Evolutionary conservation across 2,888 invertebrate species (phyloP).

Genomic region (Ethmia dodecea): DNA sequence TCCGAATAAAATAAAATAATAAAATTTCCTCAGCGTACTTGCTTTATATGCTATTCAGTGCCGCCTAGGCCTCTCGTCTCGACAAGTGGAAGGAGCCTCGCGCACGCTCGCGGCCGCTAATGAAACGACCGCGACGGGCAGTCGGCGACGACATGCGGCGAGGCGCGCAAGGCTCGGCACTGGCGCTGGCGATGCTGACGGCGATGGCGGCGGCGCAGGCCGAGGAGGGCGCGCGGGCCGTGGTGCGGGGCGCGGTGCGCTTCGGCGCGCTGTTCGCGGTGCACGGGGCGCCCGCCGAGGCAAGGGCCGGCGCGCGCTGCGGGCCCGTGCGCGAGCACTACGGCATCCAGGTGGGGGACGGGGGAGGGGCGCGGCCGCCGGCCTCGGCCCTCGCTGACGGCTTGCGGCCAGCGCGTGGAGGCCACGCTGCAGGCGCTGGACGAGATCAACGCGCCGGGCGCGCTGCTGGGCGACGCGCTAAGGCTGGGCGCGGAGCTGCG

Average conservation of each 20-base stretch:
- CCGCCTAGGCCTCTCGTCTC: too few species aligned
- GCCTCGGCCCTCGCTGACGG: background rate
- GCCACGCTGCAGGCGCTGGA: conserved; percentile 80
- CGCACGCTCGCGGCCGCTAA: background rate
- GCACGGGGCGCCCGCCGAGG: conserved; percentile 61
- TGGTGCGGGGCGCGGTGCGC: conserved; percentile 77
- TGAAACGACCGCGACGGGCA: conserved; percentile 4
- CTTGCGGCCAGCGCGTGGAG: conserved; percentile 78
- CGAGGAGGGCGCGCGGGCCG: conserved; percentile 48
- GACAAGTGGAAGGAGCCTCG: too few species aligned
- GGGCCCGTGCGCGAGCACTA: conserved; percentile 82
- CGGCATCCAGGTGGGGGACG: conserved; percentile 67
- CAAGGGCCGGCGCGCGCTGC: conserved; percentile 31
- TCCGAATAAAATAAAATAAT: too few species aligned
- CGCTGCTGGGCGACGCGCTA: conserved; percentile 60
- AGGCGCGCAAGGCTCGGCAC: conserved; percentile 38
- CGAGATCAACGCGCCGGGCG: conserved; percentile 78
- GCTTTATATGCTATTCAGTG: too few species aligned
- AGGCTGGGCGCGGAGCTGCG: conserved; percentile 83
- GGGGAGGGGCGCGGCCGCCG: background rate
- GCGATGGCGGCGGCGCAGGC: conserved; percentile 40
- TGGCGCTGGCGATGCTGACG: conserved; percentile 2
- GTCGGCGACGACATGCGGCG: conserved; percentile 58
- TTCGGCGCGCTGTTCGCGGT: conserved; percentile 79
- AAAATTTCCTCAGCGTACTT: too few species aligned